Base-by-base conservation (phyloP, 2,113 vertebrate genomes). In the Microcebus ravelobensis region DNA sequence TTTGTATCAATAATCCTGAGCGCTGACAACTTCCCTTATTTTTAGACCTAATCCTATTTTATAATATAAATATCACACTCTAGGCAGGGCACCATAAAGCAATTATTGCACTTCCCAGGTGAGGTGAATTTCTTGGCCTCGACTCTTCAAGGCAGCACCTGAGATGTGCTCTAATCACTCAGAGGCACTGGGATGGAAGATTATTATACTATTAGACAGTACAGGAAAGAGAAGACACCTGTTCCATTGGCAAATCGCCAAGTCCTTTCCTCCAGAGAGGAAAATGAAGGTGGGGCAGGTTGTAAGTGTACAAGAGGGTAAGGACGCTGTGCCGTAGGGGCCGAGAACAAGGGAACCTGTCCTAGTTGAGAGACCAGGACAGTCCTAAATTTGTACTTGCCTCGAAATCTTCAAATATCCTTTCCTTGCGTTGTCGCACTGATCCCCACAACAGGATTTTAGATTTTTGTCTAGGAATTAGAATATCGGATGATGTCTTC, bases 81-180 rank as follows among this genome's bases (percentile, higher is more conserved):
- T 5, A 89, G 97, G 97, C 96, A 95, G n/a, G 87, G 8, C 80
- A 87, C 74, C 94, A 34, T 13, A 65, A 93, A 96, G 94, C 93
- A 92, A 98, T 98, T 97, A 98, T 96, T 97, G 94, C 89, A 80
- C 96, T 96, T 98, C 96, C 92, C 90, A 74, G 95, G 91, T 91
- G 96, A 92, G 96, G 94, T 89, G 83, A 90, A 92, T 96, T 95
- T 61, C 97, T 93, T 94, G 98, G 95, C 96, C 91, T 34, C 3
- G 3, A 79, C 95, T 95, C 96, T 95, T 96, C 25, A 11, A 48
- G 0, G 0, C 71, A 77, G 95, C 34, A 70, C 96, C 89, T 90
- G 94, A 96, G 68, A 77, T 31, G 83, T 50, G 94, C 87, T 97
- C 94, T 97, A 82, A 96, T 96, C 98, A 97, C 97, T 97, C 71